Conservation (phyloP, 1,140 invertebrate species). For the Tetraneura akinire region DNA sequence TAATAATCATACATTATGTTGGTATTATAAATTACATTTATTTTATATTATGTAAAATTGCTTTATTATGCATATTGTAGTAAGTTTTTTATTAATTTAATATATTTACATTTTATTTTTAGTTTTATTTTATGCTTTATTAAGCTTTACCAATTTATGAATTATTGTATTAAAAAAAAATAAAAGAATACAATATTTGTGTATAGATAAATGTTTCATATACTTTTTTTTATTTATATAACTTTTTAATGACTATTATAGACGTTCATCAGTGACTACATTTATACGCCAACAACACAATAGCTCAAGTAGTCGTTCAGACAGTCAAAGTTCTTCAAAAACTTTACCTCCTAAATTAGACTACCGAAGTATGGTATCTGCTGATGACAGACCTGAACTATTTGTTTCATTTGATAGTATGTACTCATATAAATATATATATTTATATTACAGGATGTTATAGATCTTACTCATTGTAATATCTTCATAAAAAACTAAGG, state of each 20-base stretch:
- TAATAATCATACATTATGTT: neutral
- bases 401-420: slow-evolving; percentile 93
- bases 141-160: slow-evolving; percentile 1
- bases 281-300: slow-evolving; percentile 66
- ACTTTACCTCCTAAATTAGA: slow-evolving; percentile 73
- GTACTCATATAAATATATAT: slow-evolving; percentile 63
- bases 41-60: neutral
- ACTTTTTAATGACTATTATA: slow-evolving; percentile 56
- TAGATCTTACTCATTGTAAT: neutral
- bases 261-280: slow-evolving; percentile 77
- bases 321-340: slow-evolving; percentile 54
- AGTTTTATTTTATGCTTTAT: neutral
- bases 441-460: too few relatives aligned
- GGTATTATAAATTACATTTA: neutral
- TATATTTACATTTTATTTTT: slow-evolving; percentile 10
- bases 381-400: slow-evolving; percentile 91
- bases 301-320: slow-evolving; percentile 58
- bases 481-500: neutral
- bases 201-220: neutral
- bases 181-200: neutral
- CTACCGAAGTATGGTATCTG: slow-evolving; percentile 88
- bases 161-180: neutral
- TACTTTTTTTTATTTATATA: slow-evolving; percentile 26
- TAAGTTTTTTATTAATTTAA: slow-evolving; percentile 4
- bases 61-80: slow-evolving; percentile 6